Conservation (phyloP, 2,113 vertebrate genomes). For the Catharus minimus region DNA sequence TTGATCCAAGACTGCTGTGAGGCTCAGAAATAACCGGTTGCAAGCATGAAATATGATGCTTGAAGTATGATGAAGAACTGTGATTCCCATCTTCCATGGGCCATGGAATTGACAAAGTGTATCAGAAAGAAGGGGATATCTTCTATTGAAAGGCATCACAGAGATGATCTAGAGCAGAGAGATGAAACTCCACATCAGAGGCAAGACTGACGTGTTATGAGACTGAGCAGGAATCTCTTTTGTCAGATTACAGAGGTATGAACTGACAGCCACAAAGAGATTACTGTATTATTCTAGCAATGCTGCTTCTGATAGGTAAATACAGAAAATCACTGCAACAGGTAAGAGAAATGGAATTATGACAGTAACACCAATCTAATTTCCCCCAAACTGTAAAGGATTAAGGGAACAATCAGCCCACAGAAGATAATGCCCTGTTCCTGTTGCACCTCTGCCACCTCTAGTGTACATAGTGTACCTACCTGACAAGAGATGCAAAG, state of each 20-base stretch:
- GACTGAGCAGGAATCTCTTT: conserved; percentile 12
- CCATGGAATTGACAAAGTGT: neutral
- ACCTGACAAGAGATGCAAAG: neutral
- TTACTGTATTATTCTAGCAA: neutral
- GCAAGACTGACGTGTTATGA: neutral
- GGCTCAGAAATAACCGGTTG: neutral
- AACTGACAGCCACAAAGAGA: conserved; percentile 34
- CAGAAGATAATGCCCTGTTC: neutral
- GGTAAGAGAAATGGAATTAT: neutral
- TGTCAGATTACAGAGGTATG: conserved; percentile 12
- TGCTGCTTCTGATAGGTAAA: neutral
- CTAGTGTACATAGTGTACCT: rapidly evolving
- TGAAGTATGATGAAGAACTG: neutral
- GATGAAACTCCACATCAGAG: conserved; percentile 2
- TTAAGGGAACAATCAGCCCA: neutral
- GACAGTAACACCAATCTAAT: neutral
- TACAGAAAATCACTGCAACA: neutral
- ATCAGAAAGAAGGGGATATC: neutral
- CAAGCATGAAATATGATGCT: neutral
- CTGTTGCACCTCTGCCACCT: neutral
- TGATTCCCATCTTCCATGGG: neutral
- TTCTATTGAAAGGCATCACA: neutral
- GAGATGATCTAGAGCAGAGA: neutral
- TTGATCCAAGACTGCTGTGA: neutral
- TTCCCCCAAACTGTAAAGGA: neutral